Base-by-base conservation (phyloP, 2,888 invertebrate genomes). In the Volucella inanis region DNA sequence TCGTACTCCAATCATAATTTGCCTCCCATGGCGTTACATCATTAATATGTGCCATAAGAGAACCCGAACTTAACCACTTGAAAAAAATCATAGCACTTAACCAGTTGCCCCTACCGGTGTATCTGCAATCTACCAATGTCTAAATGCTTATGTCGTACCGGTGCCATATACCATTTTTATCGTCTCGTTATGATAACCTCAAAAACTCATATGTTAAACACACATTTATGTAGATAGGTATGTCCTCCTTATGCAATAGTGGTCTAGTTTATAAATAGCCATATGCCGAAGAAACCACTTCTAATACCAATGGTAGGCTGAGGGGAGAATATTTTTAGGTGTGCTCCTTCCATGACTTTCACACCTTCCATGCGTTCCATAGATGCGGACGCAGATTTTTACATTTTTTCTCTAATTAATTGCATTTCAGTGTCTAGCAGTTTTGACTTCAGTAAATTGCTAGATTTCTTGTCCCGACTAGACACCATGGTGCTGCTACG, bases 221-320 rank as follows among this genome's bases (percentile, higher is more conserved):
- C 0, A 22, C 18, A 22, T 22, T 22, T 22, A 22, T 31, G 31
- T 31, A 6, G 31, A 31, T 31, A 31, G 22, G 22, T 31, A 54
- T 54, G 31, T 8, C 18, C 47, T 83, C 78, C 74, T 78, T 83
- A 83, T 74, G 83, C 78, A 83, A 83, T 62, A 78, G 52, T 70
- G 61, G 74, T 74, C 50, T 45, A 65, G 62, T 72, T 83, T 83
- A 83, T 57, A 78, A 83, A 83, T 83, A 83, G 78, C 72, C 65
- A 61, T 22, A 22, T 22, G 39, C 41, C 31, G 10, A 50, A 11
- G n/a, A 39, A 15, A 52, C 38, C 39, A 38, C 4, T 6, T 31
- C 59, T n/a, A n/a, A n/a, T n/a, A 55, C 41, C 49, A 31, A n/a
- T 14, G n/a, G 31, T 31, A 6, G 6, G 31, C 31, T 31, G 31